Evolutionary conservation across 2,888 invertebrate species (phyloP).

Genomic region (Pinctada fucata): DNA sequence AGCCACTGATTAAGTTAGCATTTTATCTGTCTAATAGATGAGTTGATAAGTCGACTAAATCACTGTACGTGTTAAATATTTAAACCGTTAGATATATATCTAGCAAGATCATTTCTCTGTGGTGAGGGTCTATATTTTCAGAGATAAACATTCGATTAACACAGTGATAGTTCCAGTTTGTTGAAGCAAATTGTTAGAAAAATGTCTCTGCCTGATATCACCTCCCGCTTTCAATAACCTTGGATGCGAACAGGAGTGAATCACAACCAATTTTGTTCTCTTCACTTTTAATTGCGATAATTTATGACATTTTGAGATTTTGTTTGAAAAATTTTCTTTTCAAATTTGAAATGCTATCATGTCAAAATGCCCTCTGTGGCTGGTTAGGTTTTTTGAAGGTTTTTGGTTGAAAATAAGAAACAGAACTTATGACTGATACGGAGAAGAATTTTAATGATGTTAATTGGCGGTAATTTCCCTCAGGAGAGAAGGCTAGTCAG

Average conservation of each 20-base stretch:
- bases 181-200: conserved; percentile 1
- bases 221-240: neutral
- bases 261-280: neutral
- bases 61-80: neutral
- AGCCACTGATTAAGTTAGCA: no score
- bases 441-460: conserved; percentile 26
- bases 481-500: conserved; percentile 10
- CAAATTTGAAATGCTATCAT: neutral
- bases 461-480: conserved; percentile 27
- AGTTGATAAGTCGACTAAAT: neutral
- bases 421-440: neutral
- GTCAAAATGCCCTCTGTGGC: neutral
- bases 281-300: neutral
- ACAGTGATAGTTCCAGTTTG: neutral
- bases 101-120: neutral
- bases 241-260: neutral
- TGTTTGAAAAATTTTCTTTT: neutral
- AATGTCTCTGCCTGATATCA: neutral
- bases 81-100: neutral
- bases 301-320: neutral
- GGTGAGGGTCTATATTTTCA: neutral
- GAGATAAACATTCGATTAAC: neutral
- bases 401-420: neutral
- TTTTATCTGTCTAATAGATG: no score
- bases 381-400: neutral